Base-by-base conservation (phyloP, 2,113 vertebrate species). In the Gasterosteus nipponicus region DNA sequence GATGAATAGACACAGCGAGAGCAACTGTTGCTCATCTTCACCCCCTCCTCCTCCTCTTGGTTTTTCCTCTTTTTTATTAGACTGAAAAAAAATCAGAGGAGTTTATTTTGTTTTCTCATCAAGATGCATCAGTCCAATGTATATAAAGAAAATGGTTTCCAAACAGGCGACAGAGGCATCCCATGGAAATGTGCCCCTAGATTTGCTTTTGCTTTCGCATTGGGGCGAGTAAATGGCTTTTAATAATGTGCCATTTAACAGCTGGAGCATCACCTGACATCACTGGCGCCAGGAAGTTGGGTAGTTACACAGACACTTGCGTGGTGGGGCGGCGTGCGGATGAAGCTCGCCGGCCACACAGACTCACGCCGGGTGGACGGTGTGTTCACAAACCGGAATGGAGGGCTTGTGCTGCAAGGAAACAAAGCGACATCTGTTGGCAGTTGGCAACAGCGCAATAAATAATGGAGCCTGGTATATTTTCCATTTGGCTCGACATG, bases 371-470 rank as follows among this genome's bases (percentile, higher is more conserved):
- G 51, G 78, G 1, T 2, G 73, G 47, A 84, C 6, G 1, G 6
- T 66, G 39, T 2, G 69, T 74, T 62, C 75, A 58, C 77, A 85
- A 80, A 78, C 81, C 64, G 82, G 60, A 89, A 83, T 72, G 54
- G 26, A 82, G 78, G 62, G 81, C 54, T 80, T 77, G 72, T 79
- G 4, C 9, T 1, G 67, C 71, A 77, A 57, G 64, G 68, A 68
- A 73, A 87, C 86, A 86, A 89, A 47, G 80, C 22, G 1, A 1
- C 33, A 54, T 66, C 58, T 85, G 84, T 89, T 83, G 26, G 22
- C 7, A 4, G 33, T 70, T 33, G 58, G 56, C 7, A 58, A 26
- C 14, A 2, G n/a, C 68, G 38, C n/a, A 14, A 47, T 74, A 58
- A 81, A 87, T 69, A 84, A 64, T 53, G 41, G 54, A 41, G 19